These are phyloP conservation scores for Nemoura dubitans DNA, from an alignment of 2,888 invertebrate species.

Conservation along the genomic window DNA sequence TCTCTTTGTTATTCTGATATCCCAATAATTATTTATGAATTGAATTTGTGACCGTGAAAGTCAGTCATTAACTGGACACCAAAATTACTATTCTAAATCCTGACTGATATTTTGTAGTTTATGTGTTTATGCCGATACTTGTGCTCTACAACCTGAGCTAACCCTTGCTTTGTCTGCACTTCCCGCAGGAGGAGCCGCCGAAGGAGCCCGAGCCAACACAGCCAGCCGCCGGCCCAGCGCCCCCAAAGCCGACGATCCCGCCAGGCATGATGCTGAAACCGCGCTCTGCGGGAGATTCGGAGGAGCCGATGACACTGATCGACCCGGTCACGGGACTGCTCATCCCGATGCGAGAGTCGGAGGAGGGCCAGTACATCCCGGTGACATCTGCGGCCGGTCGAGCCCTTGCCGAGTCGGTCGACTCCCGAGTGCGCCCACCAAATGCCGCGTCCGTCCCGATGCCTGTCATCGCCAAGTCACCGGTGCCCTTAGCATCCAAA, in stretches of 20 bases:
- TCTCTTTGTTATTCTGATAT: too few species aligned
- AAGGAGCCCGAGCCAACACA: conserved; percentile 49
- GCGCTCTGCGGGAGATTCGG: conserved; percentile 51
- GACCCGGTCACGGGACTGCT: conserved; percentile 80
- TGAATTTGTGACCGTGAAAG: too few species aligned
- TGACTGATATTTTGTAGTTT: too few species aligned
- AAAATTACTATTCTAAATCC: too few species aligned
- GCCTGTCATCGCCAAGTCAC: conserved; percentile 46
- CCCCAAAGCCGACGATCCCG: conserved; percentile 39
- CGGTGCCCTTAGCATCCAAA: conserved; percentile 48
- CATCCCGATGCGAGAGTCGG: conserved; percentile 74
- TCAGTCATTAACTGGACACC: too few species aligned
- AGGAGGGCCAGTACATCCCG: conserved; percentile 74
- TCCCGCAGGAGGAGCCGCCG: background rate
- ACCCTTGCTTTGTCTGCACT: too few species aligned
- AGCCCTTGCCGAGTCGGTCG: conserved; percentile 32
- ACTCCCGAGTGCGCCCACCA: conserved; percentile 31
- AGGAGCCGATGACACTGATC: conserved; percentile 73
- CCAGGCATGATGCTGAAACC: conserved; percentile 31
- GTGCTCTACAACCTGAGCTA: too few species aligned
- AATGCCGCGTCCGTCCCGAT: conserved; percentile 44
- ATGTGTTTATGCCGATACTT: too few species aligned
- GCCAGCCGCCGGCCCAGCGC: conserved; percentile 50
- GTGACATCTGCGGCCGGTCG: conserved; percentile 55
- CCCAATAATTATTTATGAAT: too few species aligned